Evolutionary conservation across 2,113 vertebrate species (phyloP).

Genomic region (Falcunculus frontatus): DNA sequence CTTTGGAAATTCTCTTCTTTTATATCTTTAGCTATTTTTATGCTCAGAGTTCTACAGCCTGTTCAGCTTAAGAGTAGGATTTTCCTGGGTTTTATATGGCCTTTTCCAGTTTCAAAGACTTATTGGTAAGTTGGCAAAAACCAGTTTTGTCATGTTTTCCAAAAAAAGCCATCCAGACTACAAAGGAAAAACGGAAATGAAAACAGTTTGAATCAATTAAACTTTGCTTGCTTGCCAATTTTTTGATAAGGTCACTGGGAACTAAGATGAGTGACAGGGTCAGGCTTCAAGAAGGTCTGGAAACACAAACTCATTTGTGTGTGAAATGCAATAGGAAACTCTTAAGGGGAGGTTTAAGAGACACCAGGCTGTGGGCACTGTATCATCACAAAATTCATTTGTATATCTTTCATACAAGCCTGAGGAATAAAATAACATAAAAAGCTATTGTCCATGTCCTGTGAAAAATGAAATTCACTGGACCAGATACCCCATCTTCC

Average conservation of each 20-base stretch:
- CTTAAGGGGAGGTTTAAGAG: not conserved
- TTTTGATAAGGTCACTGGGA: not conserved
- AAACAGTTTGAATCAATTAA: not conserved
- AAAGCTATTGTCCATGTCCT: conserved; percentile 71
- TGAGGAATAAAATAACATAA: conserved; percentile 71
- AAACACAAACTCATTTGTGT: not conserved
- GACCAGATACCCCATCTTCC: conserved; percentile 59
- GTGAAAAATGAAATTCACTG: conserved; percentile 67
- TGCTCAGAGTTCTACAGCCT: not conserved
- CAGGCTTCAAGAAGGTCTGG: not conserved
- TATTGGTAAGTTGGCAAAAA: not conserved
- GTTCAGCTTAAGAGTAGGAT: not conserved
- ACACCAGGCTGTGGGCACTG: not conserved
- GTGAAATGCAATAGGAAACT: not conserved
- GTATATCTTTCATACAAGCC: conserved; percentile 16
- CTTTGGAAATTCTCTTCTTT: not conserved
- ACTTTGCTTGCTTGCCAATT: not conserved
- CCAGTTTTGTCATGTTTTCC: not conserved
- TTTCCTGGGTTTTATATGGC: not conserved
- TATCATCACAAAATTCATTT: conserved; percentile 4
- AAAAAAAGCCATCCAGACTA: not conserved
- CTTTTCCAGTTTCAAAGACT: not conserved
- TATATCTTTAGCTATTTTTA: not conserved
- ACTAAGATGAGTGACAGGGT: not conserved
- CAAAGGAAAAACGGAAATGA: not conserved